Percentiles rank a stretch among this genome's conserved stretches.
These are phyloP conservation scores for Pangasius mekongensis DNA, from an alignment of 2,797 vertebrate species.

Conservation along the genomic window DNA sequence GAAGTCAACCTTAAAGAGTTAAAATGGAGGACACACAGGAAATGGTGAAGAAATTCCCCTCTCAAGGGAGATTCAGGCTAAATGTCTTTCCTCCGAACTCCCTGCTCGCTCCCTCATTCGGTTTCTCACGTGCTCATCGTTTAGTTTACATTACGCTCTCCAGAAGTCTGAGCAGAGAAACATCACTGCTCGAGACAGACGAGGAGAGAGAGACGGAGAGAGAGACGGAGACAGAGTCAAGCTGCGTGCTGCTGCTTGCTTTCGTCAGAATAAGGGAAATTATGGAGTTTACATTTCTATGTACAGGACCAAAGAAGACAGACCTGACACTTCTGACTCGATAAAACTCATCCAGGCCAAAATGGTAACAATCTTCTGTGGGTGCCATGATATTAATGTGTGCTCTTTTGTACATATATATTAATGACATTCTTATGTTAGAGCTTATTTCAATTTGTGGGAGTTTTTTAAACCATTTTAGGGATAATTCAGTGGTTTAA, in stretches of 20 bases:
- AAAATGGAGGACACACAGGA: not conserved
- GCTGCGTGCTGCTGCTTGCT: not conserved
- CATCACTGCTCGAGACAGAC: not conserved
- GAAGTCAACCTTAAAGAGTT: not conserved
- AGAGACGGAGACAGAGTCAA: not conserved
- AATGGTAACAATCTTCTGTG: constrained; percentile 32
- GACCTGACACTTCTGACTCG: not conserved
- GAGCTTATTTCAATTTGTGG: not conserved
- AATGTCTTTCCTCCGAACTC: not conserved
- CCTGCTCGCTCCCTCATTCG: not conserved
- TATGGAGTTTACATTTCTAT: not conserved
- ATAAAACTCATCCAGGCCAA: not conserved
- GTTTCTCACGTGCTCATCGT: not conserved
- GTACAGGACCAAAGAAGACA: not conserved
- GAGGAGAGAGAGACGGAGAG: not conserved
- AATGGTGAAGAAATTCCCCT: not conserved
- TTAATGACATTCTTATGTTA: not conserved
- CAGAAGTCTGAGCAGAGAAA: constrained; percentile 22
- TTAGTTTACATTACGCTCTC: constrained; percentile 33
- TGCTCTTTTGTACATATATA: not conserved
- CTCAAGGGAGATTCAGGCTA: not conserved
- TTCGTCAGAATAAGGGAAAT: constrained; percentile 8
- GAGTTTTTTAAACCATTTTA: not conserved
- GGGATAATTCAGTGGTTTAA: not conserved
- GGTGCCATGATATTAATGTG: not conserved